Conservation (phyloP, 2,888 invertebrate species). For the Morinoia aosen region DNA sequence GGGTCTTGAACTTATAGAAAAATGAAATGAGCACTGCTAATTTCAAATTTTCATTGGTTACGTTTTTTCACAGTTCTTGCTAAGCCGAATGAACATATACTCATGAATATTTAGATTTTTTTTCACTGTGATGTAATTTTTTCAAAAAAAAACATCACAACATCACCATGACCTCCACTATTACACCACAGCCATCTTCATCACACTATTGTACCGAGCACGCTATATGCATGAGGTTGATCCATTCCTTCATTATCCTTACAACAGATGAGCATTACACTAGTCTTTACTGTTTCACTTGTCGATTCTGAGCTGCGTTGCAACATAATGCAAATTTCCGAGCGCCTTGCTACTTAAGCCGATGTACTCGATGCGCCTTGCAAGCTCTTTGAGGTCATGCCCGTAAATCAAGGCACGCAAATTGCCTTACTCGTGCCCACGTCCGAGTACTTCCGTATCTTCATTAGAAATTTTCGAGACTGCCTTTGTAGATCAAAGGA, state of each 20-base stretch:
- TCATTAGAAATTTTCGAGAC: conserved; percentile 21
- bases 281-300: not conserved
- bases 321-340: not conserved
- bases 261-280: not conserved
- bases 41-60: too few species aligned
- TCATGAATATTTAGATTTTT: too few species aligned
- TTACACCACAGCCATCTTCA: too few species aligned
- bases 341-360: not conserved
- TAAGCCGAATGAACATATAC: too few species aligned
- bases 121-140: too few species aligned
- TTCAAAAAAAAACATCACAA: too few species aligned
- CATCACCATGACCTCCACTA: too few species aligned
- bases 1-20: too few species aligned
- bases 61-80: too few species aligned
- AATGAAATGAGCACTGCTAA: too few species aligned
- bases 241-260: not conserved
- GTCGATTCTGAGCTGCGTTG: not conserved
- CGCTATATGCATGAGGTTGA: too few species aligned
- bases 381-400: not conserved
- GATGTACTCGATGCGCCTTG: not conserved
- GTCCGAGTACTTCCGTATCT: conserved; percentile 1
- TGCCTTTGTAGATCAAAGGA: conserved; percentile 26
- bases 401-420: not conserved
- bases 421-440: not conserved
- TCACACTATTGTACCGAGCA: too few species aligned